These are phyloP conservation scores for Halcyon chelicuti DNA, from an alignment of 2,797 vertebrate species.

Conservation along the genomic window DNA sequence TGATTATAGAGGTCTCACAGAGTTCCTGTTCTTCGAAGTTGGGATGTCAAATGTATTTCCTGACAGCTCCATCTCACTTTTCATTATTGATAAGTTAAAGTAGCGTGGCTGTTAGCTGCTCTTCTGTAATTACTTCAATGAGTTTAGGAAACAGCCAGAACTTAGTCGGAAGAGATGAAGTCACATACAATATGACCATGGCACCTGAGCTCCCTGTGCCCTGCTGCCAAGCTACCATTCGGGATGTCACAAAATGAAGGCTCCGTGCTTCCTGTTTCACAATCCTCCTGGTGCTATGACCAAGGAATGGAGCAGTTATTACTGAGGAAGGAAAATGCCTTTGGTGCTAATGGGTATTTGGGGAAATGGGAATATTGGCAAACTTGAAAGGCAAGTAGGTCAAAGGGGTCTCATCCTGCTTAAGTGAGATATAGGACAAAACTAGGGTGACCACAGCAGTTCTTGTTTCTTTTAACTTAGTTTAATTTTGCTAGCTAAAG, in stretches of 20 bases:
- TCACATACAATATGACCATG: neutral
- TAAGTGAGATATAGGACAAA: neutral
- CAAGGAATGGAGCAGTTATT: neutral
- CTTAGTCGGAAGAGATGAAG: neutral
- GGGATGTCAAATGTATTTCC: conserved; percentile 54
- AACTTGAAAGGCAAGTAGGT: neutral
- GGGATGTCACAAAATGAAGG: neutral
- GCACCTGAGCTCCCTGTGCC: neutral
- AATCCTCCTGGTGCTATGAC: neutral
- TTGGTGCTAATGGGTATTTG: neutral
- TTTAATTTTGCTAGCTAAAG: neutral
- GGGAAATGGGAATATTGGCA: neutral
- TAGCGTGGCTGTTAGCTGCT: neutral
- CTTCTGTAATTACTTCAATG: conserved; percentile 33
- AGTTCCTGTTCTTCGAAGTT: conserved; percentile 23
- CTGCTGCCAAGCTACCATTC: neutral
- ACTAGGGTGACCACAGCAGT: neutral
- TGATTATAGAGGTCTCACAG: conserved; percentile 1
- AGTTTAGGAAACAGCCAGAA: conserved; percentile 31
- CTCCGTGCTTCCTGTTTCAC: neutral
- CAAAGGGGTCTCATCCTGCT: neutral
- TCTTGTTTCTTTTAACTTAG: neutral
- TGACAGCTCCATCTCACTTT: conserved; percentile 52
- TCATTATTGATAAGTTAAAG: conserved; percentile 54
- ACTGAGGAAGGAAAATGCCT: neutral